Evolutionary conservation across 2,113 vertebrate genomes (phyloP).

Genomic region (Sinocyclocheilus maitianheensis): DNA sequence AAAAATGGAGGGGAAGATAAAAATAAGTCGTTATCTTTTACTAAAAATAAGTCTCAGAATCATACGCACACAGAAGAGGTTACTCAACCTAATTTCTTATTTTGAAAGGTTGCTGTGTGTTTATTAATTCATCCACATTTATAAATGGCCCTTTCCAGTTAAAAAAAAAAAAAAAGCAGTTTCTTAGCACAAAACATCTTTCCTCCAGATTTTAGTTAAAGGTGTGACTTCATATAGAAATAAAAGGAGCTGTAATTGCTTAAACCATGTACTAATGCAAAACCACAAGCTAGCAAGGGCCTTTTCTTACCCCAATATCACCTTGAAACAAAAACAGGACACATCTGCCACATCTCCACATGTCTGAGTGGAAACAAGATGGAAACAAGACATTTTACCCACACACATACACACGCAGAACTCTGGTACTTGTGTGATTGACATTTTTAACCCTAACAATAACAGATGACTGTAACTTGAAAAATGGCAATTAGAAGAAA

Average conservation of each 20-base stretch:
- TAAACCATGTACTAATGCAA: constrained; percentile 22
- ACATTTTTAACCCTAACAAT: constrained; percentile 88
- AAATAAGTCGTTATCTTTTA: constrained; percentile 51
- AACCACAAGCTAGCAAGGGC: constrained; percentile 15
- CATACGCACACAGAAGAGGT: background rate
- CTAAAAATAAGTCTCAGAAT: constrained; percentile 56
- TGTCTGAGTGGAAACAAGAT: constrained; percentile 39
- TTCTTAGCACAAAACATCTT: constrained; percentile 9
- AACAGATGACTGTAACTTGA: constrained; percentile 91
- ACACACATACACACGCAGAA: constrained; percentile 51
- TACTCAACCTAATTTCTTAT: background rate
- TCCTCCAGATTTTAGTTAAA: constrained; percentile 12
- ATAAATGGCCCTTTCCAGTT: background rate
- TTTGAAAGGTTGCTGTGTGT: background rate
- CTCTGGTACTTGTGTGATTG: constrained; percentile 86
- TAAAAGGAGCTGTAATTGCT: constrained; percentile 27
- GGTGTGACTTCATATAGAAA: constrained; percentile 35
- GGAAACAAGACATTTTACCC: constrained; percentile 53
- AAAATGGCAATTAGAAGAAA: constrained; percentile 87
- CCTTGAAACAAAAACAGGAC: constrained; percentile 47
- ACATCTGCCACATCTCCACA: constrained; percentile 47
- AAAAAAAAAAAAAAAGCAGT: background rate
- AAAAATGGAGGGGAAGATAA: constrained; percentile 27
- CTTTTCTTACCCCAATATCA: constrained; percentile 40
- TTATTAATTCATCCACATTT: background rate